These are phyloP conservation scores for Myotis myotis DNA, from an alignment of 2,797 vertebrate genomes.

Conservation along the genomic window DNA sequence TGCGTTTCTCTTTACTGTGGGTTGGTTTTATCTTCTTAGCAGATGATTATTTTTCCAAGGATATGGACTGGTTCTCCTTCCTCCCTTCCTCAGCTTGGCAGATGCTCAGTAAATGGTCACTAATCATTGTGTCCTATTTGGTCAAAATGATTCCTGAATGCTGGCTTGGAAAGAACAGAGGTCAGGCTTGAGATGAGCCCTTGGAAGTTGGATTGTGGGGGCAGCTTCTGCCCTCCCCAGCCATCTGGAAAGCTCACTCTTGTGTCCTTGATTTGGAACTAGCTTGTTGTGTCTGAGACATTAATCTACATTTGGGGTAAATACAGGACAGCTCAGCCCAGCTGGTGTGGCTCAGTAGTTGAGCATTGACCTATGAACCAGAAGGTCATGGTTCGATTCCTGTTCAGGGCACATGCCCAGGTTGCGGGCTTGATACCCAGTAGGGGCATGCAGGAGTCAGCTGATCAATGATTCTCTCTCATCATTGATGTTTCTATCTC, in stretches of 20 bases:
- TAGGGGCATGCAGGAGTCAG: no score
- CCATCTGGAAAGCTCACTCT: neutral
- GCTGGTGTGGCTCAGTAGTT: no score
- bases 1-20: neutral
- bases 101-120: conserved; percentile 36
- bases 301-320: neutral
- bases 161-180: neutral
- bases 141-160: neutral
- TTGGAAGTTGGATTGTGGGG: neutral
- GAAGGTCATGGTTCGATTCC: no score
- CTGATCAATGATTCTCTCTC: no score
- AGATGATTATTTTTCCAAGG: neutral
- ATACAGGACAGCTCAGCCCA: neutral
- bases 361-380: no score
- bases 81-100: neutral
- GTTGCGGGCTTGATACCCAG: no score
- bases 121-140: conserved; percentile 11
- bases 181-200: neutral
- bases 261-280: neutral
- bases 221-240: neutral
- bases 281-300: neutral
- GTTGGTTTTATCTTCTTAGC: neutral
- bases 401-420: no score
- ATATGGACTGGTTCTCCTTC: neutral
- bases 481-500: no score